Evolutionary conservation across 2,797 vertebrate genomes (phyloP).

Genomic region (Myotis myotis): DNA sequence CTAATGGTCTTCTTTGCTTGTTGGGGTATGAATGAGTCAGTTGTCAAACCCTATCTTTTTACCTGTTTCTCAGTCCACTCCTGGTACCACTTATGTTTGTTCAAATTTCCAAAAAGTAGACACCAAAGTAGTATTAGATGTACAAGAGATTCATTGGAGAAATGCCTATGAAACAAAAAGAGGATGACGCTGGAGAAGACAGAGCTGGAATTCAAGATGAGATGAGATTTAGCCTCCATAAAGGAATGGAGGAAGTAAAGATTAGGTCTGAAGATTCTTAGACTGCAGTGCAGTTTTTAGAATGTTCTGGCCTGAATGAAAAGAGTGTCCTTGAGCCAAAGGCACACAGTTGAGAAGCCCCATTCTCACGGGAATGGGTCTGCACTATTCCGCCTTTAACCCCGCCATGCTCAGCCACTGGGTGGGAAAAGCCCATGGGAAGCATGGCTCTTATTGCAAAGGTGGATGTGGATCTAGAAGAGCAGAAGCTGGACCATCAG

Average conservation of each 20-base stretch:
- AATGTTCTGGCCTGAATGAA: background rate
- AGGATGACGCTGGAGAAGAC: background rate
- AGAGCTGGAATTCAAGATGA: background rate
- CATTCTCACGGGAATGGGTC: background rate
- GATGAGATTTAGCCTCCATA: background rate
- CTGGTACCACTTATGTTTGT: background rate
- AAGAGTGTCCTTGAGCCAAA: background rate
- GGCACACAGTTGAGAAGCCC: background rate
- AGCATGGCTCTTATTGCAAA: background rate
- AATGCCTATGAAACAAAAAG: background rate
- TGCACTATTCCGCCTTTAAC: background rate
- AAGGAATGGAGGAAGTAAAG: background rate
- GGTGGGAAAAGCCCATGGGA: background rate
- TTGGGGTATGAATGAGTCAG: background rate
- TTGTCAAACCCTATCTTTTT: background rate
- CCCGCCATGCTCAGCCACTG: background rate
- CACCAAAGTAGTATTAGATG: background rate
- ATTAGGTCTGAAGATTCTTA: background rate
- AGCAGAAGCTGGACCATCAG: background rate
- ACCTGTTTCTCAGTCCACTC: background rate
- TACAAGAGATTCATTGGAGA: background rate
- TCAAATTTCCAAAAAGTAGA: conserved; percentile 3
- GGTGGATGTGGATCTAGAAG: background rate
- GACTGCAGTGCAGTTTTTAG: background rate
- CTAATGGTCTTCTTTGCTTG: background rate